Evolutionary conservation across 2,888 invertebrate genomes (phyloP), one percentile per base, ranked within the genome.

Genomic region (Megamerina dolium): DNA sequence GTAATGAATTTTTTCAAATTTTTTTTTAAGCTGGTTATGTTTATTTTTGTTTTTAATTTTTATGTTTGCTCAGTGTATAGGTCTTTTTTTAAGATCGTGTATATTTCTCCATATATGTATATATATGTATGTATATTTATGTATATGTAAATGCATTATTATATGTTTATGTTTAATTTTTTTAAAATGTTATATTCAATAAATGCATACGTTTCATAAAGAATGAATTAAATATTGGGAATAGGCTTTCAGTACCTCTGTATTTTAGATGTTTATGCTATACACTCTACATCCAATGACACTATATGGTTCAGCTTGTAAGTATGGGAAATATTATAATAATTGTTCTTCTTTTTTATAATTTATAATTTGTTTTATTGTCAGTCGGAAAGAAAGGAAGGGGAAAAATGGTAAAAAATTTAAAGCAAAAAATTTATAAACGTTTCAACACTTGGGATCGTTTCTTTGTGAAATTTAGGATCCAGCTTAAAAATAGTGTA

Each of bases 1-100:
- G n/a, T n/a, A n/a, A n/a, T n/a, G n/a, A n/a, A n/a, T n/a, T n/a
- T 32, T 21, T 36, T 19, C 20, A 27, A 39, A 35, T 5, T 31
- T 37, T 16, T 41, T 39, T 26, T 49, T 48, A 43, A 43, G 47
- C 45, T 41, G 41, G 47, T 50, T 50, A 50, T 47, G 50, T 43
- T 47, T 50, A 9, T 23, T 23, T 23, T 10, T 6, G 27, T 27
- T 27, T 38, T 45, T 47, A 43, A n/a, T 33, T 47, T 45, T 45
- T 50, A 31, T 16, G 41, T 30, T 35, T 48, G 18, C 38, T 12
- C 9, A 27, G 10, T 27, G 10, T n/a, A 27, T 13, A 27, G 3
- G 10, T n/a, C 13, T 27, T n/a, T 27, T 10, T 27, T 10, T n/a
- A 27, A 27, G 13, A n/a, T n/a, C 13, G 10, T 27, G 5, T 27